phyloP scores from a whole-genome alignment of 2,797 vertebrate species.

The Chelidonichthys spinosus region DNA sequence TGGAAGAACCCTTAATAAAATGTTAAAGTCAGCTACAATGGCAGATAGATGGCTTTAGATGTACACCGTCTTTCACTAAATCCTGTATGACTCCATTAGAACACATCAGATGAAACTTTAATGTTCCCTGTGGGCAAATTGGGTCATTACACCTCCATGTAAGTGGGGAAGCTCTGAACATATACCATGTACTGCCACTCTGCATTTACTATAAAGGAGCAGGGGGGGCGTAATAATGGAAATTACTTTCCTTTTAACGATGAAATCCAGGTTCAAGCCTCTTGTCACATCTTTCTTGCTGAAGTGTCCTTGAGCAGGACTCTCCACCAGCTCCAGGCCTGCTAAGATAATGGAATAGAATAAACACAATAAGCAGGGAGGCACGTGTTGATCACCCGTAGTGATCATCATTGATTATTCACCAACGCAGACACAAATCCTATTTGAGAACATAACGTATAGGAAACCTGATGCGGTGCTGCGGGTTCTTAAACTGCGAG shows the following conservation, averaged over 20 bases:
- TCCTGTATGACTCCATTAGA: constrained; percentile 61
- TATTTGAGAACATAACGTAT: constrained; percentile 62
- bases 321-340: neutral
- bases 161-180: constrained; percentile 30
- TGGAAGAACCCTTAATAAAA: constrained; percentile 44
- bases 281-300: constrained; percentile 29
- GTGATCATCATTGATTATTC: constrained; percentile 66
- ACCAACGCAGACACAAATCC: constrained; percentile 45
- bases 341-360: constrained; percentile 28
- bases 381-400: constrained; percentile 46
- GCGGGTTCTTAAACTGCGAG: constrained; percentile 39
- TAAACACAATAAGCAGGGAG: constrained; percentile 41
- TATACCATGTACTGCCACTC: constrained; percentile 37
- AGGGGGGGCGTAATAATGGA: constrained; percentile 17
- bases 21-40: constrained; percentile 36
- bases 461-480: constrained; percentile 36
- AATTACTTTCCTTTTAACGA: constrained; percentile 11
- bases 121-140: constrained; percentile 67
- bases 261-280: constrained; percentile 21
- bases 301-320: constrained; percentile 50
- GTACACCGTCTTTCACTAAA: constrained; percentile 43
- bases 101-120: constrained; percentile 70
- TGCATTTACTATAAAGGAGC: constrained; percentile 33
- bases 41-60: constrained; percentile 47
- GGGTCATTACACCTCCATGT: constrained; percentile 65